Base-by-base conservation (phyloP, 2,113 vertebrate species). In the Brienomyrus brachyistius region DNA sequence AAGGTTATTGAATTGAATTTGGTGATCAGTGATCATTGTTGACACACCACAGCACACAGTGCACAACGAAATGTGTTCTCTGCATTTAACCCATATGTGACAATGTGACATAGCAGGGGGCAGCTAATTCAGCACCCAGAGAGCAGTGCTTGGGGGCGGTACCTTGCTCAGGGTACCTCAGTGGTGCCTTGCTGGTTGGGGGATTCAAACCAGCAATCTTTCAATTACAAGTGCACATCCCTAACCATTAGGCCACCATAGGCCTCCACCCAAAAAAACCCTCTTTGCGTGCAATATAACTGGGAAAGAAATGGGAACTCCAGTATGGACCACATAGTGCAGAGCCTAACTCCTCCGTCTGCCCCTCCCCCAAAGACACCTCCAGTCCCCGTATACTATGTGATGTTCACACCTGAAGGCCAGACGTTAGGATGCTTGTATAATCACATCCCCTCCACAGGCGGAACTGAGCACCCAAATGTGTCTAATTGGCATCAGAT, bases 401-500 rank as follows among this genome's bases (percentile, higher is more conserved):
- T 90, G 84, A 52, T 91, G 92, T 48, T 92, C 91, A 92, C 92
- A 95, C 93, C 92, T 94, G 90, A 92, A 90, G 91, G 89, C 91
- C 92, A 70, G 62, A 91, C 88, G 77, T 59, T 9, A 59, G 56
- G 56, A 62, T 90, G 91, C 87, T 91, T 85, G 92, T 89, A 90
- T 93, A 93, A 94, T 94, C 93, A 92, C 88, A 88, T 91, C 93
- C 90, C 74, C 91, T 91, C 92, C 89, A 87, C 90, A 89, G 52
- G n/a, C 77, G 7, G 23, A 2, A 54, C 10, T n/a, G 82, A 31
- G 50, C 54, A n/a, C 90, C 90, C 91, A 93, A 94, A 93, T 94
- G 92, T 90, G 62, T 40, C 89, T 95, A 94, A 95, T 94, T 94
- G 93, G 90, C 92, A 92, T 92, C 93, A 94, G 92, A 92, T 91